A percentile compares a stretch with the other conserved stretches of the same genome.
These are phyloP conservation scores for Berghia stephanieae DNA, from an alignment of 1,140 invertebrate species.

Conservation along the genomic window DNA sequence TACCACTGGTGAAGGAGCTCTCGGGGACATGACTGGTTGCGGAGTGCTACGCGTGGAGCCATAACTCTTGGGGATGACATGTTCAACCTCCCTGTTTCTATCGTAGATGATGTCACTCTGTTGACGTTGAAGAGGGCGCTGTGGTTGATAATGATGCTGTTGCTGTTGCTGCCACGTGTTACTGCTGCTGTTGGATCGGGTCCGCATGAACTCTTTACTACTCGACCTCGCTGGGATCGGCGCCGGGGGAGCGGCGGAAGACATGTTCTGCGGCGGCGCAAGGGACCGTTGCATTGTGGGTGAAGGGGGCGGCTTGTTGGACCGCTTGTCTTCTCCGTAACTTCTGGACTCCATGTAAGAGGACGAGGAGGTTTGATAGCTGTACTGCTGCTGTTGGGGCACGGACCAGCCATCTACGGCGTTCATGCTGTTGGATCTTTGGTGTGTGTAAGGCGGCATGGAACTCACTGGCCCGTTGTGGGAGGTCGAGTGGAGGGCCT, in stretches of 20 bases:
- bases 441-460: slow-evolving; percentile 42
- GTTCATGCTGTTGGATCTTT: slow-evolving; percentile 14
- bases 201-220: slow-evolving; percentile 58
- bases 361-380: slow-evolving; percentile 33
- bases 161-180: slow-evolving; percentile 44
- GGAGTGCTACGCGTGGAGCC: slow-evolving; percentile 37
- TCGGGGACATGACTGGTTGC: slow-evolving; percentile 40
- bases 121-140: slow-evolving; percentile 57
- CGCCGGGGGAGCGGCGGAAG: slow-evolving; percentile 69
- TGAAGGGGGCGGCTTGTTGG: slow-evolving; percentile 55
- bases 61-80: slow-evolving; percentile 31
- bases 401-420: slow-evolving; percentile 25
- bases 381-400: slow-evolving; percentile 30
- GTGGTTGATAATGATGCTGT: slow-evolving; percentile 33
- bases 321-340: slow-evolving; percentile 39
- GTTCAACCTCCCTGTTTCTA: slow-evolving; percentile 46
- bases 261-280: too few species aligned
- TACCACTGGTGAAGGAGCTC: slow-evolving; percentile 31
- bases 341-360: slow-evolving; percentile 36
- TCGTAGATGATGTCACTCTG: slow-evolving; percentile 69
- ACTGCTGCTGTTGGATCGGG: slow-evolving; percentile 44
- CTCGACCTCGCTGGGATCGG: slow-evolving; percentile 66
- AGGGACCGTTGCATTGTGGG: slow-evolving; percentile 59
- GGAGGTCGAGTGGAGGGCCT: slow-evolving; percentile 41
- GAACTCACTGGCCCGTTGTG: slow-evolving; percentile 29